Conservation (phyloP, 2,113 vertebrate genomes). For the Shinisaurus crocodilurus region DNA sequence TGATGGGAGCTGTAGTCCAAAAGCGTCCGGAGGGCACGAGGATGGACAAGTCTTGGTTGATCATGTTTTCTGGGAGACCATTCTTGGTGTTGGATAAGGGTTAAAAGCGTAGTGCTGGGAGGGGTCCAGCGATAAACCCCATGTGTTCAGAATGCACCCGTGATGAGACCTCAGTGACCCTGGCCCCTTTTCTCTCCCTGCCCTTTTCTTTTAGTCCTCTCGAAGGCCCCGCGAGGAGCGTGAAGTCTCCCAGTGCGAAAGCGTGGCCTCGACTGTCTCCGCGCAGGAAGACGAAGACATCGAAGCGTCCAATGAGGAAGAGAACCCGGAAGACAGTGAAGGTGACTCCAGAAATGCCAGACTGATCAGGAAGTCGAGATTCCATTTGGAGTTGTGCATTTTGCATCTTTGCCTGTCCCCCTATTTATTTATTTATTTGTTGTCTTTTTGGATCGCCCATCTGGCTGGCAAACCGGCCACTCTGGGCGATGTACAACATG, state of each 20-base stretch:
- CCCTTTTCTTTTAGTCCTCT: constrained; percentile 71
- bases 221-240: constrained; percentile 90
- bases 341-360: constrained; percentile 74
- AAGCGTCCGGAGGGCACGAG: not conserved
- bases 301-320: constrained; percentile 89
- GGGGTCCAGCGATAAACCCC: not conserved
- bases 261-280: constrained; percentile 89
- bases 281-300: constrained; percentile 91
- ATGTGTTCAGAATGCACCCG: not conserved
- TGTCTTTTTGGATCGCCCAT: too few species aligned
- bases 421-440: too few species aligned
- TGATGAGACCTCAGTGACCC: not conserved
- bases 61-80: not conserved
- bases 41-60: not conserved
- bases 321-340: constrained; percentile 97
- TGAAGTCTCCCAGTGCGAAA: constrained; percentile 92
- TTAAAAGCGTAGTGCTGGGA: not conserved
- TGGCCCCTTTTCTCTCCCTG: not conserved
- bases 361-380: not conserved
- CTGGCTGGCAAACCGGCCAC: too few species aligned
- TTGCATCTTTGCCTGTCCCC: not conserved
- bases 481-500: too few species aligned
- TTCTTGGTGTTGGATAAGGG: not conserved
- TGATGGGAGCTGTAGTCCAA: not conserved
- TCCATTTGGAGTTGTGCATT: not conserved